Base-by-base conservation (phyloP, 2,797 vertebrate species). In the Liparis tanakae region DNA sequence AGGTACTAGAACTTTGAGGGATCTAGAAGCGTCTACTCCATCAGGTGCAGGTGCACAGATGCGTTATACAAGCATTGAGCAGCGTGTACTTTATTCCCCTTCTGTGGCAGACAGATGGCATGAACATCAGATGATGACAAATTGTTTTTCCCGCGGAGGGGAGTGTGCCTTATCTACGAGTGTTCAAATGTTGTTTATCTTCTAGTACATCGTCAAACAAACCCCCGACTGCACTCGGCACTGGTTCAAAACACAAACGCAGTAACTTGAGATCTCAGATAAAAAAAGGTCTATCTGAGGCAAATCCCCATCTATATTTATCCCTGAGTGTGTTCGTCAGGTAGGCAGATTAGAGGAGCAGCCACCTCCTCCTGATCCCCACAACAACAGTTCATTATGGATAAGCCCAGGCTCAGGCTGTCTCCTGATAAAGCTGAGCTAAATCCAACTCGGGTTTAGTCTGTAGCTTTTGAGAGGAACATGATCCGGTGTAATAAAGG, bases 291-390 rank as follows among this genome's bases (percentile, higher is more conserved):
- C 57, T 63, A 65, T 78, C 50, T 64, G 68, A 60, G 64, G 50
- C 61, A 82, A 90, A 90, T 86, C 79, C 76, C 56, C 37, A 48
- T 63, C 83, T 85, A 74, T 84, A 74, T 83, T 86, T 82, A 76
- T 72, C 63, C 65, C 60, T 51, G 72, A 78, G 79, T 71, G 67
- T 72, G 78, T 85, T 10, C 46, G 84, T 89, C 89, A 91, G 90
- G 88, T 90, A 88, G 86, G 61, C 70, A 84, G 86, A 91, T 89
- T 89, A 90, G 79, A 75, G 63, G 20, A 67, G 66, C 43, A 48
- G 67, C 83, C 74, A 72, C 81, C 73, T 82, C 72, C 65, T 70
- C 78, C 69, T 80, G 55, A 81, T 85, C 72, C 65, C 36, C 43
- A 69, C 65, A 80, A 80, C 71, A 87, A 85, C 78, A 83, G 84